These are phyloP conservation scores for Oriolus oriolus DNA, from an alignment of 2,113 vertebrate genomes.

Conservation along the genomic window DNA sequence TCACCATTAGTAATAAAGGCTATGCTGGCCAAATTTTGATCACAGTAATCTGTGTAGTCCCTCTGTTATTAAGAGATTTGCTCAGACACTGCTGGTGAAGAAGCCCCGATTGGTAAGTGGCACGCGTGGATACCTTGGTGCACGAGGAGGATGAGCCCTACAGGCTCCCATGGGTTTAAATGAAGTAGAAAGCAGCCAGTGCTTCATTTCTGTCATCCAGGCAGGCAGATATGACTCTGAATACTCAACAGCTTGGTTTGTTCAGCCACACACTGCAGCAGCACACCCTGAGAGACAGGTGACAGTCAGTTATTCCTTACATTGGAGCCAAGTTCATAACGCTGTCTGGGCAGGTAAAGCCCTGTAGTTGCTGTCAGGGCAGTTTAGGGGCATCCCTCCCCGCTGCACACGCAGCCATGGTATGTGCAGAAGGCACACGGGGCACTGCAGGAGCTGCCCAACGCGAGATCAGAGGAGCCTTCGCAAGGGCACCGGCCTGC, in stretches of 20 bases:
- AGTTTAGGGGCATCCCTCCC: too few relatives aligned
- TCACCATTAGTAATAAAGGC: neutral
- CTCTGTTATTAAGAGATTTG: neutral
- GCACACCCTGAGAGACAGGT: neutral
- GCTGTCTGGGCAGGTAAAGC: neutral
- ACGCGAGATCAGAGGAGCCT: neutral
- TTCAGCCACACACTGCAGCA: rapidly evolving
- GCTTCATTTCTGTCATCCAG: neutral
- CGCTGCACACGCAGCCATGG: rapidly evolving
- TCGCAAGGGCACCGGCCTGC: neutral
- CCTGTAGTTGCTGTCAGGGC: rapidly evolving
- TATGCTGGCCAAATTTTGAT: neutral
- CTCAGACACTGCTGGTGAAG: neutral
- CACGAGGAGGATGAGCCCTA: neutral
- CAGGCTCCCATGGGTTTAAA: neutral
- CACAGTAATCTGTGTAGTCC: neutral
- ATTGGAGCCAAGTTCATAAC: neutral
- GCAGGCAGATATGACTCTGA: neutral
- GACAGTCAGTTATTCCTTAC: neutral
- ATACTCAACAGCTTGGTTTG: neutral
- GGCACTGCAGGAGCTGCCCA: neutral
- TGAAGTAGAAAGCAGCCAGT: neutral
- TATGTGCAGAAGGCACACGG: rapidly evolving
- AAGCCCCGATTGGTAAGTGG: neutral
- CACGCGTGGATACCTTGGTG: neutral